phyloP scores from a whole-genome alignment of 2,797 vertebrate genomes.

The Spizella passerina region DNA sequence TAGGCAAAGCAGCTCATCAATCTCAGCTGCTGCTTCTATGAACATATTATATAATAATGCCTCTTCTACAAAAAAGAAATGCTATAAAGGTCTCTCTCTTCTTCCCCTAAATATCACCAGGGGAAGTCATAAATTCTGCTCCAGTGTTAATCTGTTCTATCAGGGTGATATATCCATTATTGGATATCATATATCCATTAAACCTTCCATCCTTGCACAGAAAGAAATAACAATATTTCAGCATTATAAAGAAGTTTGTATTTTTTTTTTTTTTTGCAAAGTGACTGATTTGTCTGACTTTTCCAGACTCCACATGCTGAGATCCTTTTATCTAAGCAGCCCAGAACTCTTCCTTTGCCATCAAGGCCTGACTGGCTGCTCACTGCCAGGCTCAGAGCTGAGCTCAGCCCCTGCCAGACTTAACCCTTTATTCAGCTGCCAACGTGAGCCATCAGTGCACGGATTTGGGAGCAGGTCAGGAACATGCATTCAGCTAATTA shows the following conservation, averaged over 20 bases:
- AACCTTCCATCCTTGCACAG: background rate
- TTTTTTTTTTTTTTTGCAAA: background rate
- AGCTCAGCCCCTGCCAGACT: background rate
- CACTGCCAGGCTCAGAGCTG: background rate
- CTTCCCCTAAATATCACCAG: background rate
- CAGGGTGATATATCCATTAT: background rate
- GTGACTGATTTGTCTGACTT: slow-evolving; percentile 2
- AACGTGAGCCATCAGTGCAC: accelerated
- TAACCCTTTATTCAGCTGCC: background rate
- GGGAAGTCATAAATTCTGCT: slow-evolving; percentile 8
- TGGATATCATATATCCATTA: background rate
- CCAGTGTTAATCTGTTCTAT: background rate
- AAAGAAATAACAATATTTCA: background rate
- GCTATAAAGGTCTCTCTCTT: background rate
- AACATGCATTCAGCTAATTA: background rate
- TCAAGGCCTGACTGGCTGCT: background rate
- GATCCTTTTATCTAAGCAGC: background rate
- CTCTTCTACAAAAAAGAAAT: background rate
- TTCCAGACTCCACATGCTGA: background rate
- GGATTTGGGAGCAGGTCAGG: background rate
- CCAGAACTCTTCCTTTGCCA: background rate
- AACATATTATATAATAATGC: background rate
- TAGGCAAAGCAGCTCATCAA: slow-evolving; percentile 8
- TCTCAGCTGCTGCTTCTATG: slow-evolving; percentile 2
- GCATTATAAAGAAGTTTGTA: background rate